These are phyloP conservation scores for Thalassoma bifasciatum DNA, from an alignment of 2,113 vertebrate genomes.

Conservation along the genomic window DNA sequence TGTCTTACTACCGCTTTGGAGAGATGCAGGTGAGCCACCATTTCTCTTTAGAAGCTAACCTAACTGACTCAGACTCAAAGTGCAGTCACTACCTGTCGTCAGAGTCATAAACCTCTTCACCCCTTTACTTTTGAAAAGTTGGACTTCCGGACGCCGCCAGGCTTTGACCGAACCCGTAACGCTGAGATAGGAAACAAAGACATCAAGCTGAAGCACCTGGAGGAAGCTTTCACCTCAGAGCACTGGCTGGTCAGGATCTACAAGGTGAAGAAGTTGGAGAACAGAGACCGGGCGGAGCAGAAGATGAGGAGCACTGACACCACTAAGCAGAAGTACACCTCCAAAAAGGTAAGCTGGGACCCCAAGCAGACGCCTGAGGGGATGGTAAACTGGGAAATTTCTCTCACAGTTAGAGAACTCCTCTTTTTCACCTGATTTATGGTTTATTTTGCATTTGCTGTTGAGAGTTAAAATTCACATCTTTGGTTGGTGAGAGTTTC, in stretches of 20 bases:
- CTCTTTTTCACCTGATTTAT: too few species aligned
- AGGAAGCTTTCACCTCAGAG: constrained; percentile 96
- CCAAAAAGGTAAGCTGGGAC: constrained; percentile 92
- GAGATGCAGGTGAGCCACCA: constrained; percentile 92
- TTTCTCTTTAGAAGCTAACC: too few species aligned
- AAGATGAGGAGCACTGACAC: constrained; percentile 90
- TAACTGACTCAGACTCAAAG: too few species aligned
- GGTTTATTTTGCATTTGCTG: too few species aligned
- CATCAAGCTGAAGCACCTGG: constrained; percentile 94
- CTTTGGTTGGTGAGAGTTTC: too few species aligned
- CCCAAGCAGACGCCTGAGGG: background rate
- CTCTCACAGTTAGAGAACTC: too few species aligned
- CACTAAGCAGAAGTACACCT: constrained; percentile 95
- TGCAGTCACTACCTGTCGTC: too few species aligned
- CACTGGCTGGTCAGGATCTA: constrained; percentile 97
- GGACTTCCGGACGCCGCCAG: constrained; percentile 95
- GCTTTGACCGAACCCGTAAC: constrained; percentile 94
- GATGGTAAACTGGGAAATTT: too few species aligned
- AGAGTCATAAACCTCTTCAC: background rate
- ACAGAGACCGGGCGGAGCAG: constrained; percentile 91
- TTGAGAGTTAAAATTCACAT: too few species aligned
- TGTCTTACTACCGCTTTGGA: constrained; percentile 99
- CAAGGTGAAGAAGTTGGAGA: constrained; percentile 94
- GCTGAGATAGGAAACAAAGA: constrained; percentile 98
- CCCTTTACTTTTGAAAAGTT: constrained; percentile 75